Conservation (phyloP, 2,797 vertebrate species). For the Sebastes trivittatus region DNA sequence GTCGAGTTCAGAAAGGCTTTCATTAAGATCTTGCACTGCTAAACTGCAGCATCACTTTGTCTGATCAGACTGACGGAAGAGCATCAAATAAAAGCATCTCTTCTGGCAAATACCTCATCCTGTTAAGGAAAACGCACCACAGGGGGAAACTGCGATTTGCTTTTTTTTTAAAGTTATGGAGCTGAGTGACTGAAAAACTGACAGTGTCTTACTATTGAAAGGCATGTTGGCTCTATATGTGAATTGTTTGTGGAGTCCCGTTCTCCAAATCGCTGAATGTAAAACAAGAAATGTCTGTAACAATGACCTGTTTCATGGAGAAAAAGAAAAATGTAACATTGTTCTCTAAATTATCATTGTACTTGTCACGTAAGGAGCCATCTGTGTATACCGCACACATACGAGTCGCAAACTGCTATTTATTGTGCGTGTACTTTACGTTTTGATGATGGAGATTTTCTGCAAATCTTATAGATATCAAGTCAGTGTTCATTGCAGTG, state of each 20-base stretch:
- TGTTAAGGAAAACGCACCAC: slow-evolving; percentile 58
- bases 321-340: slow-evolving; percentile 54
- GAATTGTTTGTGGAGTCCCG: slow-evolving; percentile 57
- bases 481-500: slow-evolving; percentile 78
- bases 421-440: slow-evolving; percentile 64
- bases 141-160: slow-evolving; percentile 28
- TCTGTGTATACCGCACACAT: slow-evolving; percentile 74
- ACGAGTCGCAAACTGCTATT: slow-evolving; percentile 67
- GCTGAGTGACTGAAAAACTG: slow-evolving; percentile 43
- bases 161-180: slow-evolving; percentile 35
- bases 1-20: slow-evolving; percentile 98
- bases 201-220: slow-evolving; percentile 38
- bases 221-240: slow-evolving; percentile 51
- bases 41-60: slow-evolving; percentile 49
- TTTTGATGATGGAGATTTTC: slow-evolving; percentile 58
- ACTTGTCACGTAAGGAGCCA: slow-evolving; percentile 67
- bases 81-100: slow-evolving; percentile 42
- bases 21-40: slow-evolving; percentile 98
- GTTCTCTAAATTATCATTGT: slow-evolving; percentile 66
- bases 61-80: slow-evolving; percentile 43
- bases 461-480: slow-evolving; percentile 53
- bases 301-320: slow-evolving; percentile 57
- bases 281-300: slow-evolving; percentile 81
- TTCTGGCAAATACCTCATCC: slow-evolving; percentile 75
- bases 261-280: slow-evolving; percentile 79